Evolutionary conservation across 2,113 vertebrate species (phyloP), one percentile per base, ranked within the genome.

Genomic region (Hoplias malabaricus): DNA sequence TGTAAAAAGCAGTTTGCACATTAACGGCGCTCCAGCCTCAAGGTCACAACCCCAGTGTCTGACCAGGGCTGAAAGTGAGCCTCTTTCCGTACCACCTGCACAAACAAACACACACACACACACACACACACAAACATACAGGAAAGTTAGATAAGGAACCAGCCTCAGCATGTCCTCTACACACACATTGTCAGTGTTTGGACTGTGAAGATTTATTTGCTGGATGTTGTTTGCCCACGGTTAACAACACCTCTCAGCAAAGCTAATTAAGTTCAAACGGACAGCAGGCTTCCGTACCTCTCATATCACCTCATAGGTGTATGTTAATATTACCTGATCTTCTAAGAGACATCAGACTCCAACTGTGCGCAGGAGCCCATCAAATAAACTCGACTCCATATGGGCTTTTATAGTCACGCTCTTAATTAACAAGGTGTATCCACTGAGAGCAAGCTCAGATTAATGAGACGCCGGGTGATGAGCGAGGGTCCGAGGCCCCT

Each of bases 1-100:
- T 82, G 80, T 84, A 79, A 82, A 82, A 73, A 77, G 69, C 77
- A 69, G 77, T 75, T 79, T 75, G 80, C 77, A 72, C 79, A 77
- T 84, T 73, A 82, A 62, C 77, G 70, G 69, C 53, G 73, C 56
- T 70, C 43, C 33, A 59, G 72, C 16, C 76, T 77, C 83, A 84
- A 84, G 83, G 83, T 84, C 77, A 75, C 56, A 43, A 53, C 66
- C 69, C 62, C 33, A 69, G 48, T 72, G 66, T 84, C 67, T 79
- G 79, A 77, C 77, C 34, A 29, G 27, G n/a, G 63, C 48, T 80
- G 63, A 67, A 75, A 12, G 29, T 75, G 46, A 57, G 34, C 66
- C 7, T 25, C 57, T 29, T 77, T 78, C 38, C 59, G 63, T 43
- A 75, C 36, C 57, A 34, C 27, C 48, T 69, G 29, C 34, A 6